A percentile compares a stretch with the other conserved stretches of the same genome.
Conservation (phyloP, 2,888 invertebrate genomes). For the Luffia ferchaultella region DNA sequence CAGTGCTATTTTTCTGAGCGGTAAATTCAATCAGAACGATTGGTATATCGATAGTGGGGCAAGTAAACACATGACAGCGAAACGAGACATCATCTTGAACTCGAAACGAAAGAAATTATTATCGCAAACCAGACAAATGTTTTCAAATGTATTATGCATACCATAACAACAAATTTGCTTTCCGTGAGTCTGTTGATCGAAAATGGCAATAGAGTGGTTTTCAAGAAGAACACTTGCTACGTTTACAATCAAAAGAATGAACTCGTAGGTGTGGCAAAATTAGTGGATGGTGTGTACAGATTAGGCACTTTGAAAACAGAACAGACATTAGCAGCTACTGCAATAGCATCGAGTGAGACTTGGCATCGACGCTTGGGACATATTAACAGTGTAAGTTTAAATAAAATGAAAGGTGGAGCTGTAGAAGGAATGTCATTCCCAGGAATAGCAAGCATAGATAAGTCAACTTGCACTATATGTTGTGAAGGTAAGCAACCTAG, state of each 20-base stretch:
- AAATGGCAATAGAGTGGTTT: slow-evolving; percentile 3
- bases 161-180: no score
- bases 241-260: slow-evolving; percentile 1
- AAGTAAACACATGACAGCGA: no score
- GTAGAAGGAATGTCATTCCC: slow-evolving; percentile 12
- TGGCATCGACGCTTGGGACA: slow-evolving; percentile 15
- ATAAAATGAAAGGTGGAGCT: slow-evolving; percentile 15
- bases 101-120: no score
- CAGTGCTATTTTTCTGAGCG: no score
- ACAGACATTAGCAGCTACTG: not conserved
- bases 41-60: no score
- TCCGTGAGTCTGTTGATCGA: slow-evolving; percentile 5
- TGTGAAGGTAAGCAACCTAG: slow-evolving; percentile 18
- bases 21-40: no score
- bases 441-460: slow-evolving; percentile 7
- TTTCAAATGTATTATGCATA: no score
- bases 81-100: no score
- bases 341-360: slow-evolving; percentile 3
- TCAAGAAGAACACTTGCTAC: not conserved
- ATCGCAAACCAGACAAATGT: no score
- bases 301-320: not conserved
- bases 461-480: slow-evolving; percentile 13
- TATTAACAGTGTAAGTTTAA: slow-evolving; percentile 10
- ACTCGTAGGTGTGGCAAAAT: not conserved
- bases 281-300: slow-evolving; percentile 3